phyloP scores from a whole-genome alignment of 2,888 invertebrate genomes.

The Drosophila affinis region DNA sequence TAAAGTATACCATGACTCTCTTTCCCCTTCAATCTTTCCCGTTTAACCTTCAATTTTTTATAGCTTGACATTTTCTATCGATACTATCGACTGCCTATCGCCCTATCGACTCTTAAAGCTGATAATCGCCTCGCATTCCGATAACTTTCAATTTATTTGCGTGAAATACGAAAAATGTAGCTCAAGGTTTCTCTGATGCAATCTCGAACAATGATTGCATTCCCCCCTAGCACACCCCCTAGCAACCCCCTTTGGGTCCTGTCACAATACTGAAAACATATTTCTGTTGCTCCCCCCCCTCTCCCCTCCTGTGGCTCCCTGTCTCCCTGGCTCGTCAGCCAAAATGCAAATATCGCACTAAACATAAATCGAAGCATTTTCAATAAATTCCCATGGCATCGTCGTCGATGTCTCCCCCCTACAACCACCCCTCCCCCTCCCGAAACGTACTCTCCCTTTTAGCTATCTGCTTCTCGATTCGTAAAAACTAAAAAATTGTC shows the following conservation, averaged over 20 bases:
- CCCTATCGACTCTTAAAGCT: neutral
- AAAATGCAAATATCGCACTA: slow-evolving; percentile 72
- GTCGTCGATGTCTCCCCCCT: slow-evolving; percentile 13
- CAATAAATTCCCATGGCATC: slow-evolving; percentile 65
- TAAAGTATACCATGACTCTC: no score
- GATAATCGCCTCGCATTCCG: neutral
- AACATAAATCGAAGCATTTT: slow-evolving; percentile 76
- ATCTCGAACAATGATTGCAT: slow-evolving; percentile 1
- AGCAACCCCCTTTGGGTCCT: neutral
- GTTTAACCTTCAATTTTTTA: neutral
- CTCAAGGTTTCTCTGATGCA: slow-evolving; percentile 15
- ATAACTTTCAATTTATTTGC: slow-evolving; percentile 5
- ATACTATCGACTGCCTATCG: neutral
- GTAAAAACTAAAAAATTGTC: slow-evolving; percentile 60
- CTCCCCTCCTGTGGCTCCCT: neutral
- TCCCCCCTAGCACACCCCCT: neutral
- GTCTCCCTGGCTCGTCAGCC: slow-evolving; percentile 56
- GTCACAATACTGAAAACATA: slow-evolving; percentile 35
- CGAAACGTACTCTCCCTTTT: neutral
- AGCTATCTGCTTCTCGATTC: slow-evolving; percentile 13
- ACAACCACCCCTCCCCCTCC: neutral
- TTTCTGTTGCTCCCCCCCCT: slow-evolving; percentile 30
- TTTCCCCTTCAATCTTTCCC: no score
- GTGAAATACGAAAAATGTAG: slow-evolving; percentile 10
- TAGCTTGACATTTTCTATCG: no score